A percentile compares a stretch with the other conserved stretches of the same genome.
phyloP scores from a whole-genome alignment of 2,888 invertebrate genomes.

The Limnephilus auricula region DNA sequence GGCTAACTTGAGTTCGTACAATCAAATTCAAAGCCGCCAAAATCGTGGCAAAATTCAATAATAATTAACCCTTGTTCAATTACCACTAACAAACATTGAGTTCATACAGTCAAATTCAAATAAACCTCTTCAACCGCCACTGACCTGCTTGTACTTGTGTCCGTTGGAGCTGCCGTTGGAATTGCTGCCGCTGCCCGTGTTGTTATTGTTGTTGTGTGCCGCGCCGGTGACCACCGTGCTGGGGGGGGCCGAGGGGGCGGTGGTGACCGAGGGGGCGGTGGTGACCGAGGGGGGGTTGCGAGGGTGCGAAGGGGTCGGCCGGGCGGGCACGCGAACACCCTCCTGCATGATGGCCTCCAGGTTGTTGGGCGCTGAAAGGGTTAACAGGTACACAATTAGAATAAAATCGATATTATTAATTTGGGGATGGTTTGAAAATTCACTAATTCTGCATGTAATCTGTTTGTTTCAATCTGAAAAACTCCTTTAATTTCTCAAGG shows the following conservation, averaged over 20 bases:
- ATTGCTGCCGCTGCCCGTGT: background rate
- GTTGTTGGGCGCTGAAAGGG: conserved; percentile 13
- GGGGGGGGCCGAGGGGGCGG: background rate
- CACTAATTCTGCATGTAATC: no score
- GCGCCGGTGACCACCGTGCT: background rate
- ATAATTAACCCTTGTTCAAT: no score
- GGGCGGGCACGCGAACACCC: background rate
- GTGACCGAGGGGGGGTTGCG: conserved; percentile 13
- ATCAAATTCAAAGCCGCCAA: no score
- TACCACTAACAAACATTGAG: no score
- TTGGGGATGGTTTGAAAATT: no score
- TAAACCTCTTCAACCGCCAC: background rate
- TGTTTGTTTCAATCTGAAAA: no score
- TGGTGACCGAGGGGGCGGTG: conserved; percentile 2
- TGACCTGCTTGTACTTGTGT: conserved; percentile 28
- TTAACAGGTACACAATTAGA: background rate
- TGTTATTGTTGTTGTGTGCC: background rate
- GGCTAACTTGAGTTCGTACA: no score
- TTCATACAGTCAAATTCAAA: background rate
- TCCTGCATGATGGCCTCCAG: conserved; percentile 39
- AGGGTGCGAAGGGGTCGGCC: conserved; percentile 10
- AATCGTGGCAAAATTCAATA: no score
- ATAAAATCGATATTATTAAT: background rate
- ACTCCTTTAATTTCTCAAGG: no score
- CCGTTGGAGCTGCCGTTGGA: conserved; percentile 9